These are phyloP conservation scores for Phenacoccus solenopsis DNA, from an alignment of 1,140 invertebrate genomes.

Conservation along the genomic window DNA sequence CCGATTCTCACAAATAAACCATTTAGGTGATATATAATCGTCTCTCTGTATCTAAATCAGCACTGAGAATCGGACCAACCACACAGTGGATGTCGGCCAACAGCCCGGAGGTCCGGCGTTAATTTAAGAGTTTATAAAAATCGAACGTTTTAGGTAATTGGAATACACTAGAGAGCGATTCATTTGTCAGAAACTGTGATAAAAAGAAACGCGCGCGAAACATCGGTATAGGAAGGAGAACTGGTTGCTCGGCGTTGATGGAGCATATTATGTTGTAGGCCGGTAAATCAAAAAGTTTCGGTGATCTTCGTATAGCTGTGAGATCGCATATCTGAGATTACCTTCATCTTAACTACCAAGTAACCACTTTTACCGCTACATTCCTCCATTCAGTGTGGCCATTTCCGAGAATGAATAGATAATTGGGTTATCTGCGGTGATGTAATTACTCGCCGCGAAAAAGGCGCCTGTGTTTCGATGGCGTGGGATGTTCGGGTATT, in stretches of 20 bases:
- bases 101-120: too few relatives aligned
- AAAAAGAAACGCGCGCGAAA: neutral
- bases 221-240: neutral
- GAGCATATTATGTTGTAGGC: neutral
- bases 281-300: neutral
- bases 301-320: neutral
- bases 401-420: neutral
- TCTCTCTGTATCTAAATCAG: too few relatives aligned
- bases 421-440: constrained; percentile 1
- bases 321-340: neutral
- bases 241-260: neutral
- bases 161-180: too few relatives aligned
- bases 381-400: neutral
- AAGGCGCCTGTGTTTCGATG: neutral
- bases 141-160: too few relatives aligned
- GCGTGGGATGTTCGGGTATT: too few relatives aligned
- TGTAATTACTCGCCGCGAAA: neutral
- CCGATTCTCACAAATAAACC: too few relatives aligned
- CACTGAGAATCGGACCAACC: too few relatives aligned
- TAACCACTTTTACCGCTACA: constrained; percentile 1
- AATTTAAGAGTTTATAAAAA: too few relatives aligned
- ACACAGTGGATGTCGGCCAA: too few relatives aligned
- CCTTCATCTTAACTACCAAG: neutral
- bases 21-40: too few relatives aligned
- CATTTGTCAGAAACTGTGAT: too few relatives aligned